Conservation (phyloP, 2,888 invertebrate genomes). For the Lottia gigantea region DNA sequence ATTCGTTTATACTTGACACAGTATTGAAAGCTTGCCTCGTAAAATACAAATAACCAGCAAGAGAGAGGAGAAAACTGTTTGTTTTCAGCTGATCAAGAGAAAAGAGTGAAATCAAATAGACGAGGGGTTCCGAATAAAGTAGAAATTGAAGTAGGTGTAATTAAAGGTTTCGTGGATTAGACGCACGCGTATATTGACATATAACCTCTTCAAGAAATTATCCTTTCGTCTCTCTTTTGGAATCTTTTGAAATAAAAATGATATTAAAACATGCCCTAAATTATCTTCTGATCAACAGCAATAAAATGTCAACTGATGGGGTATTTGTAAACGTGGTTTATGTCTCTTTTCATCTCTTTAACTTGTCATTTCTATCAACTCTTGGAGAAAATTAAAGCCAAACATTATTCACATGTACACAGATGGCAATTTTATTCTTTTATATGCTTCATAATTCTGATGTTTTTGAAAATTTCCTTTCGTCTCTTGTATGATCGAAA, state of each 20-base stretch:
- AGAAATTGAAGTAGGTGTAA: conserved; percentile 4
- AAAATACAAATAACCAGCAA: conserved; percentile 9
- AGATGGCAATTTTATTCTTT: too few relatives aligned
- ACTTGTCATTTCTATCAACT: background rate
- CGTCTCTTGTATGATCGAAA: too few relatives aligned
- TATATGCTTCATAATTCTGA: too few relatives aligned
- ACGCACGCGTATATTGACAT: conserved; percentile 6
- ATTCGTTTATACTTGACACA: conserved; percentile 1
- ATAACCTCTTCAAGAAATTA: background rate
- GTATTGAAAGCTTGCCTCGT: conserved; percentile 5
- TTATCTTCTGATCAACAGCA: background rate
- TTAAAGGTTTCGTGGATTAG: background rate
- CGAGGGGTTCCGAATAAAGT: background rate
- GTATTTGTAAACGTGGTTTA: conserved; percentile 6
- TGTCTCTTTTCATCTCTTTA: conserved; percentile 1
- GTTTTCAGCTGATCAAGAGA: background rate
- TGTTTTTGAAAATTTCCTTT: too few relatives aligned
- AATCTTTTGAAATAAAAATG: conserved; percentile 6
- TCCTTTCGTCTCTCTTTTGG: background rate
- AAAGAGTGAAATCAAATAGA: conserved; percentile 2
- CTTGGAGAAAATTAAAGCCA: too few relatives aligned
- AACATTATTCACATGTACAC: too few relatives aligned
- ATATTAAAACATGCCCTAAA: conserved; percentile 10
- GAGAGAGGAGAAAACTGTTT: background rate
- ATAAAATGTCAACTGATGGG: too few relatives aligned